Conservation (phyloP, 2,797 vertebrate genomes). For the Halcyon chelicuti region DNA sequence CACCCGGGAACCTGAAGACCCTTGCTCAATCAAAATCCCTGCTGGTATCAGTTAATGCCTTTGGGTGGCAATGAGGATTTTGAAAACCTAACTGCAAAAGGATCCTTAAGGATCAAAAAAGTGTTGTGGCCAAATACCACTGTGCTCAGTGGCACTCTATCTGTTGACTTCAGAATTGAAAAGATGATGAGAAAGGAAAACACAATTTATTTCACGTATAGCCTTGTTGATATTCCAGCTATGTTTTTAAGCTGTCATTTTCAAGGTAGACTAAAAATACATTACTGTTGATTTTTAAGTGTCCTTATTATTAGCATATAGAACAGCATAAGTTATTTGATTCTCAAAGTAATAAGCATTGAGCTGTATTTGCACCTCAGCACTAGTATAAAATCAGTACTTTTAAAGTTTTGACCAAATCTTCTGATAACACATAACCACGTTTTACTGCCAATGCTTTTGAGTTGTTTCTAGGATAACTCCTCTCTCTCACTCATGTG, state of each 20-base stretch:
- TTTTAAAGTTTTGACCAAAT: not conserved
- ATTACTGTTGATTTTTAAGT: not conserved
- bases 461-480: not conserved
- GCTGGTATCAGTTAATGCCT: not conserved
- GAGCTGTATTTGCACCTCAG: not conserved
- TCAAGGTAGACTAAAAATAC: conserved; percentile 33
- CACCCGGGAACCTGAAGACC: not conserved
- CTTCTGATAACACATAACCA: not conserved
- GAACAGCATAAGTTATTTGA: not conserved
- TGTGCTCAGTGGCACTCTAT: not conserved
- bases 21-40: not conserved
- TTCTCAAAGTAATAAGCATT: not conserved
- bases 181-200: conserved; percentile 35
- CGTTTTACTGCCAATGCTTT: not conserved
- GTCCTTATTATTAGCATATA: not conserved
- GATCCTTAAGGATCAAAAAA: not conserved
- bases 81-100: not conserved
- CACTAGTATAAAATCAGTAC: not conserved
- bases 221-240: conserved; percentile 33
- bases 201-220: not conserved
- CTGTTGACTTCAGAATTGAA: conserved; percentile 39
- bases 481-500: not conserved
- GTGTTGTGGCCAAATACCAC: not conserved
- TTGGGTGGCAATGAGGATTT: not conserved
- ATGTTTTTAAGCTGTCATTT: conserved; percentile 32